These are phyloP conservation scores for Pica pica DNA, from an alignment of 2,113 vertebrate species.

Conservation along the genomic window DNA sequence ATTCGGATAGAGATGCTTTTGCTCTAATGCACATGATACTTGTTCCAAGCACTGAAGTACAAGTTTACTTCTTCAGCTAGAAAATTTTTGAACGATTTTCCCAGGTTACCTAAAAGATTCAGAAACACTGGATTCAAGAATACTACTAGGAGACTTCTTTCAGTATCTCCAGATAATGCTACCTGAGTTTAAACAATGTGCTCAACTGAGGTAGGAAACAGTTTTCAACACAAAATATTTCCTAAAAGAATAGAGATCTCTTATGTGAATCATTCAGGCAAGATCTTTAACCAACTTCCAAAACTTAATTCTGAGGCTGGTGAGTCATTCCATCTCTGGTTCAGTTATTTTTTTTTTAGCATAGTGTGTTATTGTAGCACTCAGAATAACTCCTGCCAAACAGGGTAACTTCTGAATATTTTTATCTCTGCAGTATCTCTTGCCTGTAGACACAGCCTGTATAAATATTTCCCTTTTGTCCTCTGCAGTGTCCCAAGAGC, in stretches of 20 bases:
- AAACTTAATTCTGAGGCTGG: not conserved
- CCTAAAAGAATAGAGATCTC: not conserved
- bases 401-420: not conserved
- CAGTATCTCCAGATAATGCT: not conserved
- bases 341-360: not conserved
- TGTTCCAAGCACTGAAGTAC: not conserved
- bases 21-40: not conserved
- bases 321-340: not conserved
- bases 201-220: not conserved
- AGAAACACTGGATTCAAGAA: not conserved
- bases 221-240: not conserved
- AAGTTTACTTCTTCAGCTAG: not conserved
- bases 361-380: not conserved
- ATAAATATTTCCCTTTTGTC: conserved; percentile 13
- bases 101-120: not conserved
- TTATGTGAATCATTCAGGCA: not conserved
- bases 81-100: not conserved
- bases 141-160: not conserved
- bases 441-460: not conserved
- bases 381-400: not conserved
- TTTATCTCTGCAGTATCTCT: not conserved
- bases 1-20: not conserved
- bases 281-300: not conserved
- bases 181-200: not conserved
- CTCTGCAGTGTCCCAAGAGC: not conserved